Conservation (phyloP, 2,797 vertebrate species). For the Xerus rutilus region DNA sequence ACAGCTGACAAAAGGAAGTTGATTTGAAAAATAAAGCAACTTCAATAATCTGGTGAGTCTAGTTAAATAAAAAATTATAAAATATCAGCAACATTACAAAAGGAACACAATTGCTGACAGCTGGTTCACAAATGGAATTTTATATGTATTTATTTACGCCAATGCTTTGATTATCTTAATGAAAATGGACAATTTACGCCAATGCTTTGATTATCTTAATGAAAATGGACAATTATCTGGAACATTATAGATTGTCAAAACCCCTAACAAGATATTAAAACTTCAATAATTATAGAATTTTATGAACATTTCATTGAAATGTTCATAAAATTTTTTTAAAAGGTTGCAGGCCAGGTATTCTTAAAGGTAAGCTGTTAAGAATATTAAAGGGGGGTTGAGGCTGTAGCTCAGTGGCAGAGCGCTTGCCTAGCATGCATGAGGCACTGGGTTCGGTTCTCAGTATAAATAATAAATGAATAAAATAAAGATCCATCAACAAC, state of each 20-base stretch:
- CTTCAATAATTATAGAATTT: background rate
- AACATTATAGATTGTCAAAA: background rate
- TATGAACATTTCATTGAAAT: too few species aligned
- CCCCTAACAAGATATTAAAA: background rate
- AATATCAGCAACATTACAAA: background rate
- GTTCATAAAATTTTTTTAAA: slow-evolving; percentile 17
- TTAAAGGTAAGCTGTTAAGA: background rate
- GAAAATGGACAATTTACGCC: background rate
- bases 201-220: background rate
- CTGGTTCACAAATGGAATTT: background rate
- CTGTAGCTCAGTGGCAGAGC: too few species aligned
- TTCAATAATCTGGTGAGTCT: background rate
- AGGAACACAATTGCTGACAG: background rate
- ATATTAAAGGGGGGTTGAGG: background rate
- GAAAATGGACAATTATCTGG: background rate
- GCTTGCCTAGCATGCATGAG: too few species aligned
- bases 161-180: background rate
- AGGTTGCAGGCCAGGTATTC: background rate
- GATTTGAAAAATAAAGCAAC: background rate
- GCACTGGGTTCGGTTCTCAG: too few species aligned
- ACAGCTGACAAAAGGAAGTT: background rate
- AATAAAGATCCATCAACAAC: too few species aligned
- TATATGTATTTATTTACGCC: background rate
- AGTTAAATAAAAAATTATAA: background rate
- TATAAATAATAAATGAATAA: too few species aligned